A percentile compares a stretch with the other conserved stretches of the same genome.
These are phyloP conservation scores for Geopemphigus sp. DNA, from an alignment of 1,140 invertebrate species.

Conservation along the genomic window DNA sequence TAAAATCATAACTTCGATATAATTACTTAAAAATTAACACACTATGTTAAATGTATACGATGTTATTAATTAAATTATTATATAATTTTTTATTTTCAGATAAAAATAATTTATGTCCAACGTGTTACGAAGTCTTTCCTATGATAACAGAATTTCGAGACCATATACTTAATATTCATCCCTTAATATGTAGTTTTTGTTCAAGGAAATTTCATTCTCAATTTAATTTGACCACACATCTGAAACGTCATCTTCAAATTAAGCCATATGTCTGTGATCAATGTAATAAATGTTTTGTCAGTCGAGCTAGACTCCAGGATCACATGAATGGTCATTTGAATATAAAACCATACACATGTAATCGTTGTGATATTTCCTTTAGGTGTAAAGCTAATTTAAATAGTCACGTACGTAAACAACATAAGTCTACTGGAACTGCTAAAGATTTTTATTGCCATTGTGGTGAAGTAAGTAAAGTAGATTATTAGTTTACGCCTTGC, in stretches of 20 bases:
- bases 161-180: conserved; percentile 64
- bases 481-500: neutral
- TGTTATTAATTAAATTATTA: too few relatives aligned
- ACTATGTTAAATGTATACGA: too few relatives aligned
- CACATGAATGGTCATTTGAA: conserved; percentile 80
- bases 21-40: too few relatives aligned
- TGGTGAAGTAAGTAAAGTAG: conserved; percentile 59
- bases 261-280: conserved; percentile 72
- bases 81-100: conserved; percentile 38
- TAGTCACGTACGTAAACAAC: conserved; percentile 74
- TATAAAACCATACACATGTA: conserved; percentile 76
- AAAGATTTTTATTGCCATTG: conserved; percentile 79
- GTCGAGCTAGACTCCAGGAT: conserved; percentile 72
- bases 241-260: conserved; percentile 75
- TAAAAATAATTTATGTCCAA: conserved; percentile 52
- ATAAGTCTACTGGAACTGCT: conserved; percentile 66
- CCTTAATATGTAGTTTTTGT: conserved; percentile 74
- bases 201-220: conserved; percentile 62
- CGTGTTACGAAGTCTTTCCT: conserved; percentile 53
- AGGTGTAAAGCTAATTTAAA: conserved; percentile 80
- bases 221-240: conserved; percentile 68
- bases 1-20: too few relatives aligned
- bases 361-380: conserved; percentile 78
- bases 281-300: conserved; percentile 79
- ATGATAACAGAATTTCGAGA: conserved; percentile 52